Percentiles rank a stretch among this genome's conserved stretches.
Evolutionary conservation across 2,113 vertebrate genomes (phyloP).

Genomic region (Myanophis thanlyinensis): DNA sequence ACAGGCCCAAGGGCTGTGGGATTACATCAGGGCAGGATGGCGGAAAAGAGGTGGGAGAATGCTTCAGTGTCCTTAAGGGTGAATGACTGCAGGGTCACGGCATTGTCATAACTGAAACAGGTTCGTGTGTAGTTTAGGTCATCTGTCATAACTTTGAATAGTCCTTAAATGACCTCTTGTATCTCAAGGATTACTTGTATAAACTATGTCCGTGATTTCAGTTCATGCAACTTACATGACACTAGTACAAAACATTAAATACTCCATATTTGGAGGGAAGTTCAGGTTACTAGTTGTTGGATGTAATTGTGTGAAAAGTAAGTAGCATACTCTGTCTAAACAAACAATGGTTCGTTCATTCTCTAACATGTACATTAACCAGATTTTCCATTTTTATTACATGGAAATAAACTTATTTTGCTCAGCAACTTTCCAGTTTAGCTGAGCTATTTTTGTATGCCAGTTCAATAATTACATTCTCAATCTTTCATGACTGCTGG

Average conservation of each 20-base stretch:
- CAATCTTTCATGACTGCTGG: background rate
- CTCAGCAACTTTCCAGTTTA: background rate
- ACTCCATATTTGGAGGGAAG: background rate
- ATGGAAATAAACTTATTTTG: background rate
- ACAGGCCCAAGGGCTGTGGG: too few species aligned
- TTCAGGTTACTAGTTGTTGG: background rate
- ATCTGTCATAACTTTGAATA: background rate
- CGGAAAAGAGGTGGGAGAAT: too few species aligned
- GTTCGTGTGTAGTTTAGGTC: background rate
- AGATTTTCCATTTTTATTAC: background rate
- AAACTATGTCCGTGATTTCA: background rate
- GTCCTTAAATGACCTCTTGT: background rate
- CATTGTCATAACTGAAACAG: background rate
- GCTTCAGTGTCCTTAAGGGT: background rate
- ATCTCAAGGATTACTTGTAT: background rate
- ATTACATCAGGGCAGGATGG: background rate
- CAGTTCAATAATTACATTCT: background rate
- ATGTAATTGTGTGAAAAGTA: background rate
- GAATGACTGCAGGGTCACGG: background rate
- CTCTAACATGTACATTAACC: background rate
- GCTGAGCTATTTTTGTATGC: background rate
- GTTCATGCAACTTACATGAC: background rate
- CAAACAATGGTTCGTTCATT: background rate
- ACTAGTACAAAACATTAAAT: background rate
- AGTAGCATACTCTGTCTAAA: background rate